phyloP scores from a whole-genome alignment of 2,797 vertebrate species.

The Mormyrus hasselquistii region DNA sequence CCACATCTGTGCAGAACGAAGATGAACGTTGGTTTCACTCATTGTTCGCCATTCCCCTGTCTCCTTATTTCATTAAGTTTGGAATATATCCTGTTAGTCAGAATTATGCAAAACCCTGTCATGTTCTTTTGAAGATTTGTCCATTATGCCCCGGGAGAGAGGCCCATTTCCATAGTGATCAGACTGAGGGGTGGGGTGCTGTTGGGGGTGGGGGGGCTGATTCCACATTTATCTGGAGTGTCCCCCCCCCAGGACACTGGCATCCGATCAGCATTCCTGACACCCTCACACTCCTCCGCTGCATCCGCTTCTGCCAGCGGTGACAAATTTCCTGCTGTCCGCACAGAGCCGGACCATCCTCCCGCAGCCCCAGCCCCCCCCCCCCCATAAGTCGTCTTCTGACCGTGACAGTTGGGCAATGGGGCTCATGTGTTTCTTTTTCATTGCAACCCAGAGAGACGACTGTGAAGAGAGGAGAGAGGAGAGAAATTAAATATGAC shows the following conservation, averaged over 20 bases:
- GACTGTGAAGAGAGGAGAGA: background rate
- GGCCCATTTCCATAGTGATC: background rate
- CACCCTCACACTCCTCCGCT: constrained; percentile 22
- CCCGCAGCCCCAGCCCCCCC: background rate
- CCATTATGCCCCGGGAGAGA: background rate
- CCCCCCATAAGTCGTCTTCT: constrained; percentile 28
- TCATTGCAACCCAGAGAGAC: background rate
- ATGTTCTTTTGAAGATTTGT: constrained; percentile 3
- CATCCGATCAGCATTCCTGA: constrained; percentile 36
- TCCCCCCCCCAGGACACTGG: constrained; percentile 2
- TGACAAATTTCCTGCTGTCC: constrained; percentile 37
- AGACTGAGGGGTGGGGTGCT: background rate
- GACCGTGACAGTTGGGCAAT: constrained; percentile 29
- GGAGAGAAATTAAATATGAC: background rate
- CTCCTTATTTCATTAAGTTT: constrained; percentile 4
- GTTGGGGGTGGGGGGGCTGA: background rate
- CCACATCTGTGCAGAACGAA: background rate
- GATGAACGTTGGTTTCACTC: background rate
- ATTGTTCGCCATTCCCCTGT: background rate
- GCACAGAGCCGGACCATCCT: constrained; percentile 30
- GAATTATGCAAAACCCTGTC: constrained; percentile 4
- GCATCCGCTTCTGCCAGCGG: constrained; percentile 30
- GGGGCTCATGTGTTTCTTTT: constrained; percentile 29
- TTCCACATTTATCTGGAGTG: background rate
- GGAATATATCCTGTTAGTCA: background rate